Conservation (phyloP, 92 coral and sea anemone species). For the Actinostola sp. region DNA sequence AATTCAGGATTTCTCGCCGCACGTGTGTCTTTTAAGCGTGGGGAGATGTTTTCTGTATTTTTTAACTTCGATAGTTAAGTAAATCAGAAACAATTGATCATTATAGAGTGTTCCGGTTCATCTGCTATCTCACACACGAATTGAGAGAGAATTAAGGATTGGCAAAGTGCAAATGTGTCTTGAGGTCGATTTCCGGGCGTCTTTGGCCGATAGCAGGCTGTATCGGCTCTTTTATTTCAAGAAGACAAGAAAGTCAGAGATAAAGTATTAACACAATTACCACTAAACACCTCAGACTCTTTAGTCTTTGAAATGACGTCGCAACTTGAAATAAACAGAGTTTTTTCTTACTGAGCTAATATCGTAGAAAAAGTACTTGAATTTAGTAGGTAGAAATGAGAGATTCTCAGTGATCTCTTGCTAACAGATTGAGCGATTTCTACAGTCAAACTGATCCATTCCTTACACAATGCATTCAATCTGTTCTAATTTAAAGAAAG, state of each 20-base stretch:
- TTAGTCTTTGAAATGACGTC: too few species aligned
- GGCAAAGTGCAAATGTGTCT: constrained; percentile 30
- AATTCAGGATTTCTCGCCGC: too few species aligned
- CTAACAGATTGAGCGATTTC: constrained; percentile 1
- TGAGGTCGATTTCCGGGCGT: constrained; percentile 6
- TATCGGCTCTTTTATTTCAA: neutral
- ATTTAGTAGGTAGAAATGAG: neutral
- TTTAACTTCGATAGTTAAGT: constrained; percentile 21
- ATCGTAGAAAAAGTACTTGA: neutral
- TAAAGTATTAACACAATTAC: neutral
- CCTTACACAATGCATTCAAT: constrained; percentile 4
- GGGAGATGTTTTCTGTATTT: constrained; percentile 1
- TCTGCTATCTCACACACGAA: constrained; percentile 17
- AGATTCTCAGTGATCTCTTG: neutral
- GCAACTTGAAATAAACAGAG: neutral
- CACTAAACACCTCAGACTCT: neutral
- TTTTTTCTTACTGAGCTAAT: too few species aligned
- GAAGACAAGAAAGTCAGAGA: neutral
- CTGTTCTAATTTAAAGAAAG: constrained; percentile 21
- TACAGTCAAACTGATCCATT: neutral
- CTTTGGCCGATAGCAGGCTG: neutral
- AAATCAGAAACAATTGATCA: constrained; percentile 30
- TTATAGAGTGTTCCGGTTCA: constrained; percentile 19
- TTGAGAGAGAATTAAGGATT: constrained; percentile 15
- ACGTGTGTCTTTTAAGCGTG: neutral